Evolutionary conservation across 2,888 invertebrate genomes (phyloP).

Genomic region (Agriopis marginaria): DNA sequence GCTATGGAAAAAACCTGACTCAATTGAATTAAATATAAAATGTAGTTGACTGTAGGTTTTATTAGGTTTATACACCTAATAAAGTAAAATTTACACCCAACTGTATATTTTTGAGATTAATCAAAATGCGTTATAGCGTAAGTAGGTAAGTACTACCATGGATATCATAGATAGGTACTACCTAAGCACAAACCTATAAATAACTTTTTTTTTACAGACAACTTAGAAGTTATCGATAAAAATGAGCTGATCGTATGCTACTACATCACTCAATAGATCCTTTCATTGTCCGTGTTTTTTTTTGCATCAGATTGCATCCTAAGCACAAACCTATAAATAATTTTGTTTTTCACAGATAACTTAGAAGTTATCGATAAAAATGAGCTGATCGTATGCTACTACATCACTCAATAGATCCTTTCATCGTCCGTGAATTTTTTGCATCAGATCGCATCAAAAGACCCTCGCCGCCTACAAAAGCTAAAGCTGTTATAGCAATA

Average conservation of each 20-base stretch:
- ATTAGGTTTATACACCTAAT: too few species aligned
- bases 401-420: constrained; percentile 41
- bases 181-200: too few species aligned
- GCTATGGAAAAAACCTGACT: neutral
- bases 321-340: too few species aligned
- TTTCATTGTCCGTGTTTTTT: constrained; percentile 49
- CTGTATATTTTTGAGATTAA: too few species aligned
- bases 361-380: constrained; percentile 22
- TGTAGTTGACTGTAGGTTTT: too few species aligned
- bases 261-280: constrained; percentile 36
- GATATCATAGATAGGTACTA: too few species aligned
- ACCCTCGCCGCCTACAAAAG: constrained; percentile 35
- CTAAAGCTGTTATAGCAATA: neutral
- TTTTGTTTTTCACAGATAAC: neutral
- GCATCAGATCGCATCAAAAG: constrained; percentile 44
- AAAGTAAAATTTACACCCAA: too few species aligned
- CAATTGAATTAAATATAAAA: too few species aligned
- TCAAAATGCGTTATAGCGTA: too few species aligned
- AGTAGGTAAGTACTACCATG: too few species aligned
- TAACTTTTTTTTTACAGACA: neutral
- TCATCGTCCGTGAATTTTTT: constrained; percentile 51
- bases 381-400: neutral
- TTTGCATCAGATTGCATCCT: constrained; percentile 47
- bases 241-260: neutral
- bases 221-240: constrained; percentile 21